Base-by-base conservation (phyloP, 2,797 vertebrate genomes). In the Parauchenoglanis ngamensis region DNA sequence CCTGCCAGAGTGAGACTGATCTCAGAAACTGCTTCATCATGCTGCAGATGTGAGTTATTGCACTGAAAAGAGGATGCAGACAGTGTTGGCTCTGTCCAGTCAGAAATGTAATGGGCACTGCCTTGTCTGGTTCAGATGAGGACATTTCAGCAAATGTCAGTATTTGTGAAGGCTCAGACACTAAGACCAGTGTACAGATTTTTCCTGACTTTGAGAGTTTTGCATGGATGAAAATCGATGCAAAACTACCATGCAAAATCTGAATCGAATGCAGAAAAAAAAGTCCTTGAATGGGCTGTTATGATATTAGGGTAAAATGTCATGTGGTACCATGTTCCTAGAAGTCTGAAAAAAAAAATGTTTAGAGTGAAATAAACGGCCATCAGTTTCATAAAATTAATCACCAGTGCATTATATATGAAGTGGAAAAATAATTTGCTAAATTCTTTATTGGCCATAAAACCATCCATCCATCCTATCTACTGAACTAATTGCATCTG, bases 1-100 rank as follows among this genome's bases (percentile, higher is more conserved):
- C 56, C 77, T 44, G 85, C 54, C 88, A 70, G 91, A 83, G 88
- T 49, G 61, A 86, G 63, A 72, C 77, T 40, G 67, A 23, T 61
- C 56, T 67, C 87, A 92, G 81, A 92, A 92, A 88, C n/a, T 90
- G 90, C 90, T 91, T 89, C 89, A 92, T 92, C 89, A 61, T 87
- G 90, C 80, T 83, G 84, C 57, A 13, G 67, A 40, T 79, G 63
- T 52, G 70, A 63, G 83, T 82, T 76, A 82, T 7, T 63, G 12
- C 11, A 4, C 46, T 76, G 70, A 56, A 49, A 59, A 79, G 63
- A 84, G 72, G 61, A 40, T 49, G 65, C 73, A 79, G 85, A 77
- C 86, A 78, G 73, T 7, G 17, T 44, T 57, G 52, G 35, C 76
- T 80, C 23, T 73, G 82, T 84, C 75, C 31, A 23, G 59, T 46